Evolutionary conservation across 2,888 invertebrate species (phyloP), one percentile per base, ranked within the genome.

Genomic region (Sarcophaga caerulescens): DNA sequence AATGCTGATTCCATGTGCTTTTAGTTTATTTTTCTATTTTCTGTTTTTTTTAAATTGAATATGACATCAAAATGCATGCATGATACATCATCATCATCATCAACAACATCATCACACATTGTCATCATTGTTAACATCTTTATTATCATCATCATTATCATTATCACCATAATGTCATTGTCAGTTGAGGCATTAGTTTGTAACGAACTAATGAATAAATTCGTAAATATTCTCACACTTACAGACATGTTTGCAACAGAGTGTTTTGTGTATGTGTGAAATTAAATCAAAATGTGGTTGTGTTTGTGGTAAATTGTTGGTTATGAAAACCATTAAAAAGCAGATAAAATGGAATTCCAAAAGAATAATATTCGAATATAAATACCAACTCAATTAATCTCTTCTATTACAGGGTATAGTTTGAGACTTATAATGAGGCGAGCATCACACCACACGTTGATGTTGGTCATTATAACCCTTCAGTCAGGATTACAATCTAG

Each of bases 21-120:
- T 35, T 12, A 66, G 44, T 44, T 45, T 66, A 44, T 66, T 17
- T n/a, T 44, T 66, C 52, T 52, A 12, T 52, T 52, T 52, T 52
- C 17, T 69, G 5, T 11, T 8, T 71, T 8, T 71, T 44, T 45
- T 35, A 17, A 17, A 68, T 21, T 12, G 44, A 74, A 81, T 60
- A 35, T 81, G 80, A 68, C 60, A 65, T 12, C 11, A 70, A 79
- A 79, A 45, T 62, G 70, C 70, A 80, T 80, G 47, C 47, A 47
- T 47, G 47, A 47, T 47, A 1, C 52, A 17, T 35, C 12, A 66
- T 80, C 60, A 73, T 59, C 35, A 44, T 75, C 14, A 52, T 60
- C 57, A 65, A 45, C 17, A 74, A 21, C 19, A 68, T 47, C 60
- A 52, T n/a, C 17, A 52, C 52, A 12, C 17, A 14, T 52, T 12